These are phyloP conservation scores for Rhogogaster chlorosoma DNA, from an alignment of 2,888 invertebrate species.

Conservation along the genomic window DNA sequence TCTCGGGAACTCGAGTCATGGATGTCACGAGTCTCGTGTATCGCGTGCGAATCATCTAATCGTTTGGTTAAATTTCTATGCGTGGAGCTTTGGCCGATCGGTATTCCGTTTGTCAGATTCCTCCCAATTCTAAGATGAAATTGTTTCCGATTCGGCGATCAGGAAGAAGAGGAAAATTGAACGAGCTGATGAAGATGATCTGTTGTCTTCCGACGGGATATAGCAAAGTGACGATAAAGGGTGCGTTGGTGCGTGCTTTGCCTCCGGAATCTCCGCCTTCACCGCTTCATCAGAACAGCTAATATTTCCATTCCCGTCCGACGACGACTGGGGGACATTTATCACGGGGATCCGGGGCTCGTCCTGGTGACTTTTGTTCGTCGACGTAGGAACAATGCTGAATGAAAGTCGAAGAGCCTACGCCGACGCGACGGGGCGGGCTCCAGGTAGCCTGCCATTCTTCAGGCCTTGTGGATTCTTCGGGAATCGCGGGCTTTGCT, in stretches of 20 bases:
- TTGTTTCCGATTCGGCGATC: neutral
- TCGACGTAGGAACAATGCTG: constrained; percentile 50
- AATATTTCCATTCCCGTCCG: constrained; percentile 22
- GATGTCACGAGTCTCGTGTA: neutral
- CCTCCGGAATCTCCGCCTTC: neutral
- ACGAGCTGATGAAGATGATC: neutral
- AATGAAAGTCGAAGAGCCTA: constrained; percentile 11
- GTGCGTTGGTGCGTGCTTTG: constrained; percentile 21
- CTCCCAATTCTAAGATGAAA: no score
- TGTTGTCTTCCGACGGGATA: neutral
- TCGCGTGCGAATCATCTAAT: neutral
- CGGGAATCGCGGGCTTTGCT: neutral
- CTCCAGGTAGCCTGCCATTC: neutral
- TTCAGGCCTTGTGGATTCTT: no score
- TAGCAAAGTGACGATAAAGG: constrained; percentile 13
- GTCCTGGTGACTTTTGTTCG: constrained; percentile 21
- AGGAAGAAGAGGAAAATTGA: neutral
- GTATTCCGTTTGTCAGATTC: neutral
- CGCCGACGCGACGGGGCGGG: no score
- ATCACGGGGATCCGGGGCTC: constrained; percentile 21
- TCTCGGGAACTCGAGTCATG: neutral
- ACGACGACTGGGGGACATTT: constrained; percentile 35
- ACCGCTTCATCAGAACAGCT: neutral
- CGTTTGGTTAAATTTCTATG: neutral
- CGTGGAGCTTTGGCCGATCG: neutral